These are phyloP conservation scores for Lycaena phlaeas DNA, from an alignment of 2,888 invertebrate genomes.

Conservation along the genomic window DNA sequence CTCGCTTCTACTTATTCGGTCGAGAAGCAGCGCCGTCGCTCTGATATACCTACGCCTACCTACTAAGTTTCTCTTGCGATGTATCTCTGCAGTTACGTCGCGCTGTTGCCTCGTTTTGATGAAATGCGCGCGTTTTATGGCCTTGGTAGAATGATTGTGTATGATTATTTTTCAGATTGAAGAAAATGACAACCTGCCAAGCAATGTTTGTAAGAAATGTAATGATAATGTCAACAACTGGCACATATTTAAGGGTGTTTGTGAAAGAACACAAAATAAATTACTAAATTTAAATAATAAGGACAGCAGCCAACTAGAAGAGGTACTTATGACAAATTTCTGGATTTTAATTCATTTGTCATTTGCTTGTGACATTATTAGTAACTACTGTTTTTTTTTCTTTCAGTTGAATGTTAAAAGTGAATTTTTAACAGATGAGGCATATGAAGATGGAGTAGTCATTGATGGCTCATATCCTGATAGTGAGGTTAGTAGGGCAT, in stretches of 20 bases:
- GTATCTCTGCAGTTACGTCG: slow-evolving; percentile 60
- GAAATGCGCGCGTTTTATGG: slow-evolving; percentile 57
- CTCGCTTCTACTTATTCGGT: slow-evolving; percentile 69
- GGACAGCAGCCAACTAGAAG: slow-evolving; percentile 68
- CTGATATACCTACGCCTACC: slow-evolving; percentile 66
- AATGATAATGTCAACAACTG: slow-evolving; percentile 77
- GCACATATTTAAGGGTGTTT: slow-evolving; percentile 76
- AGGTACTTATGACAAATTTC: slow-evolving; percentile 45
- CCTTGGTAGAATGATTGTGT: slow-evolving; percentile 55
- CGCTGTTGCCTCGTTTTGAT: slow-evolving; percentile 62
- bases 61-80: slow-evolving; percentile 65
- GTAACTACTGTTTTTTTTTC: slow-evolving; percentile 31
- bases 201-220: slow-evolving; percentile 77
- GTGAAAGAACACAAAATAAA: slow-evolving; percentile 77
- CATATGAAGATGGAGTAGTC: slow-evolving; percentile 67
- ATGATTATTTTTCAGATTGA: slow-evolving; percentile 74
- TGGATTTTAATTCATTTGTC: slow-evolving; percentile 37
- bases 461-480: slow-evolving; percentile 64
- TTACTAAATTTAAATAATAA: slow-evolving; percentile 72
- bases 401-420: slow-evolving; percentile 72
- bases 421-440: slow-evolving; percentile 71
- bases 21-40: slow-evolving; percentile 61
- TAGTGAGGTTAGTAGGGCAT: slow-evolving; percentile 47
- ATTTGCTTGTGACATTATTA: slow-evolving; percentile 36
- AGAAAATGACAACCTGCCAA: slow-evolving; percentile 76